Evolutionary conservation across 1,140 invertebrate species (phyloP), one percentile per base, ranked within the genome.

Genomic region (Zophobas morio): DNA sequence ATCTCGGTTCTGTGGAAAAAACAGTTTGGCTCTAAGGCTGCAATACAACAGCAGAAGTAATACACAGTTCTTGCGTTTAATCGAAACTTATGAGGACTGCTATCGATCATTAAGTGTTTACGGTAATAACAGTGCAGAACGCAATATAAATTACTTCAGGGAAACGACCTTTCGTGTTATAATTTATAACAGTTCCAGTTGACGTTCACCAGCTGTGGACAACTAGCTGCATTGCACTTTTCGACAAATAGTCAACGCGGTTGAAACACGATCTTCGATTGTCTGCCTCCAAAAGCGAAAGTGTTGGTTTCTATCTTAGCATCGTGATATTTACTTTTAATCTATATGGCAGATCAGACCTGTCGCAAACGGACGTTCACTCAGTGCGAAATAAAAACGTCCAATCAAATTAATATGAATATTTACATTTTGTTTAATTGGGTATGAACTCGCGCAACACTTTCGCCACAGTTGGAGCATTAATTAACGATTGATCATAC

Each of bases 61-160:
- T 42, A 66, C 56, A 8, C 42, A 42, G n/a, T 37, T 42, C 60
- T 39, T 51, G 20, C 39, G 39, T 66, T 66, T 66, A 66, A 66
- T 66, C 37, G 60, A 66, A 66, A 66, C 60, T 66, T 66, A 66
- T 66, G 60, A 66, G 60, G 39, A 66, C 60, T 66, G 60, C 60
- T 66, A 66, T 66, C 60, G 60, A 66, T 66, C 60, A 66, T 66
- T 66, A 66, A 66, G 60, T 66, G 60, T 66, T 66, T 66, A 66
- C 60, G 60, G 60, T 66, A 66, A 66, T 66, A 66, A 66, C 60
- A 66, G 60, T 66, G 60, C 60, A 66, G 60, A 66, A 66, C 60
- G 60, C 20, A 66, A 66, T 66, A 66, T 66, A 66, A 66, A 66
- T 66, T 66, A 66, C 60, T 66, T 42, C 60, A 46, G 60, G 60